Percentiles rank a stretch among this genome's conserved stretches.
phyloP scores from a whole-genome alignment of 2,797 vertebrate genomes.

The Gymnoscopelus microlampas region DNA sequence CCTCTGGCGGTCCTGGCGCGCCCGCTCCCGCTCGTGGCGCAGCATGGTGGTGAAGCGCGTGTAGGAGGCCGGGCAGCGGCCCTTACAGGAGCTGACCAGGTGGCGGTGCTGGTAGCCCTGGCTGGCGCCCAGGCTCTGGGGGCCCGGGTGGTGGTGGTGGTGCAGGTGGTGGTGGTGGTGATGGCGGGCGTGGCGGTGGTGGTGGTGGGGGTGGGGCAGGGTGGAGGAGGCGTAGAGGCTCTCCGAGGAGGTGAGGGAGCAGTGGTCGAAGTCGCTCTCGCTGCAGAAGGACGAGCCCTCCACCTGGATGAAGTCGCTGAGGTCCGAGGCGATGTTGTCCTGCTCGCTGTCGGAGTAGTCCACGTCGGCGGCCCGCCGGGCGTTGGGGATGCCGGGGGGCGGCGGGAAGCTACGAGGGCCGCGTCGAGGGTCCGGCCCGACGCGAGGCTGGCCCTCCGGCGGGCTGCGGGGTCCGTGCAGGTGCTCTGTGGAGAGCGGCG shows the following conservation, averaged over 20 bases:
- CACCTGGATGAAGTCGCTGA: slow-evolving; percentile 95
- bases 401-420: slow-evolving; percentile 43
- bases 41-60: slow-evolving; percentile 98
- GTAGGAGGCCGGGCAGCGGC: slow-evolving; percentile 95
- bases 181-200: slow-evolving; percentile 85
- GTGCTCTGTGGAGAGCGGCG: slow-evolving; percentile 56
- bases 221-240: slow-evolving; percentile 87
- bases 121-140: slow-evolving; percentile 89
- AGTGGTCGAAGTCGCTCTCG: slow-evolving; percentile 98
- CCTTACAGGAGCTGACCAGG: slow-evolving; percentile 96
- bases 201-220: slow-evolving; percentile 83
- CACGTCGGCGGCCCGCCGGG: slow-evolving; percentile 55
- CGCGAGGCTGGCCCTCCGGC: slow-evolving; percentile 83
- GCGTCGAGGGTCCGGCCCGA: slow-evolving; percentile 78
- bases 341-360: slow-evolving; percentile 96
- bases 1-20: slow-evolving; percentile 85
- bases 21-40: slow-evolving; percentile 93
- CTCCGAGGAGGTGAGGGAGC: slow-evolving; percentile 96
- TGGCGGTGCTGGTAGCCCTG: slow-evolving; percentile 89
- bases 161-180: slow-evolving; percentile 76
- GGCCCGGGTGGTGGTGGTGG: slow-evolving; percentile 83
- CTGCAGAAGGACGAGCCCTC: slow-evolving; percentile 98
- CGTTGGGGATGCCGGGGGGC: slow-evolving; percentile 54
- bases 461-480: slow-evolving; percentile 77
- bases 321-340: slow-evolving; percentile 91